phyloP scores from a whole-genome alignment of 2,113 vertebrate genomes.

The Albula goreensis region DNA sequence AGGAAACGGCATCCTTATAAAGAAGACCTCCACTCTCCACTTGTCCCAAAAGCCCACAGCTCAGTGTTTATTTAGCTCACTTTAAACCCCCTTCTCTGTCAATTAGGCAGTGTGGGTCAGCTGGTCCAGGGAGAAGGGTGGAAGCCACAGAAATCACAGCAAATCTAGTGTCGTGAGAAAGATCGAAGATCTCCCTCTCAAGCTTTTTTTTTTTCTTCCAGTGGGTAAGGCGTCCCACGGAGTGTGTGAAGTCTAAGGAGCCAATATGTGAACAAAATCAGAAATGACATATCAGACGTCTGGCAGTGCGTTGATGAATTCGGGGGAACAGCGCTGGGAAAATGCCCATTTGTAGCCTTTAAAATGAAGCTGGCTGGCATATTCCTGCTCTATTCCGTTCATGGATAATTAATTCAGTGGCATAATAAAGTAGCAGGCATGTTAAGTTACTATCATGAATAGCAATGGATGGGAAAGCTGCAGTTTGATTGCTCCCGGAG shows the following conservation, averaged over 20 bases:
- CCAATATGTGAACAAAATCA: background rate
- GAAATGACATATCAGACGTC: background rate
- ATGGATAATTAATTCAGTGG: background rate
- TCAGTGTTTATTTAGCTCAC: constrained; percentile 1
- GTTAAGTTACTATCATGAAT: background rate
- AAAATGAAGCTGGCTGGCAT: background rate
- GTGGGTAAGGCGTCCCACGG: background rate
- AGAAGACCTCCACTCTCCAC: background rate
- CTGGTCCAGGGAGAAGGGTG: background rate
- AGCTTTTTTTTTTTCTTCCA: background rate
- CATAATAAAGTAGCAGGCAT: background rate
- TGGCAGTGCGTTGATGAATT: background rate
- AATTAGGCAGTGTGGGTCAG: constrained; percentile 11
- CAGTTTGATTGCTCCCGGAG: constrained; percentile 11
- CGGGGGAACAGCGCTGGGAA: background rate
- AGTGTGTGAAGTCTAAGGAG: background rate
- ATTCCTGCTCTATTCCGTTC: background rate
- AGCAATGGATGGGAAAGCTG: background rate
- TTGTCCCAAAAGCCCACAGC: background rate
- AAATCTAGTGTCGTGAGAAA: background rate
- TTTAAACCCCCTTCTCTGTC: background rate
- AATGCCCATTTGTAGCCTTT: background rate
- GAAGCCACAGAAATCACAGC: background rate
- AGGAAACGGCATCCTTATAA: background rate
- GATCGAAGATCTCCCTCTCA: background rate